Evolutionary conservation across 53 echinoderm and acorn worm genomes (phyloP).

Genomic region (Echinometra lucunter): DNA sequence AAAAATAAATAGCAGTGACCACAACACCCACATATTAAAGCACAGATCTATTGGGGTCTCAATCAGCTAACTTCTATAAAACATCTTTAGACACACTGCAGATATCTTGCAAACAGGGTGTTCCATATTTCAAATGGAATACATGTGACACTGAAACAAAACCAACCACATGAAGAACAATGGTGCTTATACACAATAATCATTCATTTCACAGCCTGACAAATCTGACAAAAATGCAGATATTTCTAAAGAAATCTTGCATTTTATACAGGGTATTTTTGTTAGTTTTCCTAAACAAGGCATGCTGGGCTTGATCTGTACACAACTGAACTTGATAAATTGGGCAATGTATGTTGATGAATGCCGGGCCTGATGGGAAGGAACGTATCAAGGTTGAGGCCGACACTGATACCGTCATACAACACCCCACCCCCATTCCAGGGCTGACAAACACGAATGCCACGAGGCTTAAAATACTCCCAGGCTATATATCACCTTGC

Average conservation of each 20-base stretch:
- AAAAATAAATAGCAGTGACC: not conserved
- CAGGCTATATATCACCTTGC: not conserved
- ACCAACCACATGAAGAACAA: too few relatives aligned
- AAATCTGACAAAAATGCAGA: too few relatives aligned
- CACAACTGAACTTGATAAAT: slow-evolving; percentile 43
- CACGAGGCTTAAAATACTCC: slow-evolving; percentile 29
- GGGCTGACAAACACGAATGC: slow-evolving; percentile 47
- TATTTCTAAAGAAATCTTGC: not conserved
- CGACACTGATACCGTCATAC: slow-evolving; percentile 40
- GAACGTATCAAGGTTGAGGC: slow-evolving; percentile 39
- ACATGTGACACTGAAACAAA: too few relatives aligned
- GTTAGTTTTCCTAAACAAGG: not conserved
- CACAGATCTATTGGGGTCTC: too few relatives aligned
- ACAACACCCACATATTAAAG: too few relatives aligned
- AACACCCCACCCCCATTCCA: slow-evolving; percentile 62
- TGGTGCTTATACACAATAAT: too few relatives aligned
- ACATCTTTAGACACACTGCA: too few relatives aligned
- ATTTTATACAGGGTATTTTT: not conserved
- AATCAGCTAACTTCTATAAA: too few relatives aligned
- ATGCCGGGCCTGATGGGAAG: slow-evolving; percentile 22
- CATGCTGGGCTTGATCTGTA: not conserved
- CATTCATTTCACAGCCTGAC: too few relatives aligned
- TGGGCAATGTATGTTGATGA: slow-evolving; percentile 29
- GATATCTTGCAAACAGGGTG: too few relatives aligned
- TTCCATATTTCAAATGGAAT: too few relatives aligned